phyloP scores from a whole-genome alignment of 2,888 invertebrate genomes.

The Caenorhabditis uteleia region DNA sequence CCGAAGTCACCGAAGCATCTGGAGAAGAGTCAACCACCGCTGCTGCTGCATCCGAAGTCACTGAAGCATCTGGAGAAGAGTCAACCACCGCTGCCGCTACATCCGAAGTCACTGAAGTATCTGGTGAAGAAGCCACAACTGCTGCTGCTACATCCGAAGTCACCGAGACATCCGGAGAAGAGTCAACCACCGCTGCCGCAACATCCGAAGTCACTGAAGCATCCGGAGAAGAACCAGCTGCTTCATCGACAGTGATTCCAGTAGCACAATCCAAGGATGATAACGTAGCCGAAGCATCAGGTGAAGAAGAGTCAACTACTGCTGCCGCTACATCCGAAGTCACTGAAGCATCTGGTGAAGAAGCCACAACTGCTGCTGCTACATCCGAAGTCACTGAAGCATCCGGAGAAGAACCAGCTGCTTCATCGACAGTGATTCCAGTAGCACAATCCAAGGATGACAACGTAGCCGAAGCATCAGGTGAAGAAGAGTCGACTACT shows the following conservation, averaged over 20 bases:
- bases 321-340: constrained; percentile 6
- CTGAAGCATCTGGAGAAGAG: constrained; percentile 6
- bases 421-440: constrained; percentile 2
- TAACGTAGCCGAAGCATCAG: constrained; percentile 22
- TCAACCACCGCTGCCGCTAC: neutral
- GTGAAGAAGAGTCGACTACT: constrained; percentile 9
- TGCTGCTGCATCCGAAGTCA: too few relatives aligned
- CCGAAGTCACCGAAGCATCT: constrained; percentile 7
- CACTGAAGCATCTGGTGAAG: constrained; percentile 16
- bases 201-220: constrained; percentile 7
- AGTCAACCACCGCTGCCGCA: constrained; percentile 8
- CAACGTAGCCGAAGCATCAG: constrained; percentile 9
- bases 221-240: constrained; percentile 14
- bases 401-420: constrained; percentile 17
- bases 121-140: neutral
- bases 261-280: constrained; percentile 7
- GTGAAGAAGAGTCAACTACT: constrained; percentile 14
- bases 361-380: constrained; percentile 10
- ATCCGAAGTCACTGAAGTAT: constrained; percentile 8
- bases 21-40: constrained; percentile 2
- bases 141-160: constrained; percentile 7
- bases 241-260: constrained; percentile 5
- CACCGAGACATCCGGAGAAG: constrained; percentile 18
- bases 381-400: constrained; percentile 7
- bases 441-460: constrained; percentile 1